These are phyloP conservation scores for Sparus aurata DNA, from an alignment of 2,797 vertebrate species.

Conservation along the genomic window DNA sequence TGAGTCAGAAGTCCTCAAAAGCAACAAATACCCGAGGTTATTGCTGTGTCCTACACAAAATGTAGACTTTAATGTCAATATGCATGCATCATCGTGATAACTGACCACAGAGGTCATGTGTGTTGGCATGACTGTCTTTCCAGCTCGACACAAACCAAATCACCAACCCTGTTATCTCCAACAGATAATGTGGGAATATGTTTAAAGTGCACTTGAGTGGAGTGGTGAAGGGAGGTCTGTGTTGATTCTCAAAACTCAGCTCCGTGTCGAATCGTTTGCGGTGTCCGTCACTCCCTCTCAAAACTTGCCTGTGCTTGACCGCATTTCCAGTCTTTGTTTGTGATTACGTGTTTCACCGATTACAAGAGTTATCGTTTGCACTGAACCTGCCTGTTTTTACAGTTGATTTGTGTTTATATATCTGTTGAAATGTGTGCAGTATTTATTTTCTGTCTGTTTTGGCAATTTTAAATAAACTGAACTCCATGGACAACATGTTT, in stretches of 20 bases:
- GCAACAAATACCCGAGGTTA: conserved; percentile 40
- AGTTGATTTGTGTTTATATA: conserved; percentile 78
- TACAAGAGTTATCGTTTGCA: conserved; percentile 79
- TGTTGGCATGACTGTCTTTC: conserved; percentile 73
- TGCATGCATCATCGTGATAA: conserved; percentile 80
- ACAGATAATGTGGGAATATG: conserved; percentile 29
- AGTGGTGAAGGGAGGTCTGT: not conserved
- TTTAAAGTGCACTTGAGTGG: conserved; percentile 68
- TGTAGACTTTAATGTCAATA: conserved; percentile 61
- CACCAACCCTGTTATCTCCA: conserved; percentile 42
- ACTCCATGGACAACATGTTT: conserved; percentile 35
- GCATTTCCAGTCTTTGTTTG: conserved; percentile 70
- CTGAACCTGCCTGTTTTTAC: conserved; percentile 86
- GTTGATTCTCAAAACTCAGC: conserved; percentile 27
- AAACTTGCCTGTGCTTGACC: conserved; percentile 74
- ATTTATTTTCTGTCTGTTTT: conserved; percentile 80
- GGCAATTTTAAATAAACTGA: conserved; percentile 79
- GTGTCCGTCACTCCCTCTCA: conserved; percentile 55
- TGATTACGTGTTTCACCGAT: conserved; percentile 55
- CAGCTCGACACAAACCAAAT: conserved; percentile 50
- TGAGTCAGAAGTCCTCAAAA: conserved; percentile 23
- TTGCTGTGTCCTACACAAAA: conserved; percentile 58
- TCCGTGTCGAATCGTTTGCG: conserved; percentile 64
- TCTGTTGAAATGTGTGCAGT: conserved; percentile 79
- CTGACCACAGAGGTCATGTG: conserved; percentile 67